Evolutionary conservation across 2,113 vertebrate genomes (phyloP).

Genomic region (Trichechus manatus): DNA sequence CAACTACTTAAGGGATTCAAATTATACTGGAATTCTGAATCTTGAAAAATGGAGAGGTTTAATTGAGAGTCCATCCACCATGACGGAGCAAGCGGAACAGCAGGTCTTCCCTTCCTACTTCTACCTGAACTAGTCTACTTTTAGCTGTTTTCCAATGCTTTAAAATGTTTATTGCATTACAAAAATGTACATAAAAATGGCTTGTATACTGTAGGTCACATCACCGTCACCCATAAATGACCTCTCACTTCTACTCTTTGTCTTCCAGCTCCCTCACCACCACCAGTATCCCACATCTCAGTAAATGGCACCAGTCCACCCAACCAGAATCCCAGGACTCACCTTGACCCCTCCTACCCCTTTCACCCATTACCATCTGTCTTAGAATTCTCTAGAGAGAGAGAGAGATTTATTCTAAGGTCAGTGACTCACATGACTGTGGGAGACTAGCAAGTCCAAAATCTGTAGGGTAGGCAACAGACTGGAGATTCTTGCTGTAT

Average conservation of each 20-base stretch:
- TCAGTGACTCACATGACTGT: neutral
- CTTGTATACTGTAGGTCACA: neutral
- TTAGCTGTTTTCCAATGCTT: neutral
- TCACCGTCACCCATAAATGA: neutral
- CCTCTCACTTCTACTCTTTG: neutral
- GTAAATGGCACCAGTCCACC: neutral
- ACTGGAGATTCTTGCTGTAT: neutral
- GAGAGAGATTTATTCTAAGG: neutral
- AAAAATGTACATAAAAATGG: neutral
- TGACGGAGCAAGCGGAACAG: neutral
- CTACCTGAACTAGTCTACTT: neutral
- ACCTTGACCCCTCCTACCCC: neutral
- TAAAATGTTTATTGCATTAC: neutral
- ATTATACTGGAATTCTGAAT: constrained; percentile 1
- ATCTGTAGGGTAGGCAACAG: neutral
- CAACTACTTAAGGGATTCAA: constrained; percentile 18
- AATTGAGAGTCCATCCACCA: neutral
- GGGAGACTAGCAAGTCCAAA: neutral
- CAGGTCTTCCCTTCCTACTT: neutral
- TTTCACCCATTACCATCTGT: neutral
- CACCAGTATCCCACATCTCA: neutral
- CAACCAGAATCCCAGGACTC: neutral
- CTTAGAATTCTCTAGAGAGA: neutral
- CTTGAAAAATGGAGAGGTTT: neutral
- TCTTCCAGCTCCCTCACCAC: neutral